Conservation (phyloP, 2,797 vertebrate genomes). For the Pseudochirops cupreus region DNA sequence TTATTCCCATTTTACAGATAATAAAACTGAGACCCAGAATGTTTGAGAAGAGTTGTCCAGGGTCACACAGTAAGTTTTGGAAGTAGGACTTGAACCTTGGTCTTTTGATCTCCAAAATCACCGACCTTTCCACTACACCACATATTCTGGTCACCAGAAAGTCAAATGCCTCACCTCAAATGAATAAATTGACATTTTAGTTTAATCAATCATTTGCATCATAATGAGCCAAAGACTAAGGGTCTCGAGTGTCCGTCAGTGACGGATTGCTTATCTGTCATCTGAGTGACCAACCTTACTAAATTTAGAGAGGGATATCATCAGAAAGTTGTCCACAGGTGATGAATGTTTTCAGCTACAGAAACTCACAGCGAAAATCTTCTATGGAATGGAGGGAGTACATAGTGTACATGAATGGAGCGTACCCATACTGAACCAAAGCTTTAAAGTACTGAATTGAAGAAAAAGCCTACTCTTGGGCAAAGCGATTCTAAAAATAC, state of each 20-base stretch:
- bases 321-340: neutral
- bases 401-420: neutral
- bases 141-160: neutral
- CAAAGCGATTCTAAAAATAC: constrained; percentile 24
- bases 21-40: neutral
- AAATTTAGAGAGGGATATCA: neutral
- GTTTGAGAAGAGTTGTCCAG: neutral
- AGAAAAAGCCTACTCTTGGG: neutral
- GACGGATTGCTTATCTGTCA: neutral
- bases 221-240: neutral
- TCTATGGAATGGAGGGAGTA: neutral
- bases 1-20: neutral
- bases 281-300: neutral
- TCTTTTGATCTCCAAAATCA: neutral
- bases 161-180: neutral
- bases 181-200: neutral
- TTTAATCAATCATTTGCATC: neutral
- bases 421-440: neutral
- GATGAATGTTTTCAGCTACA: neutral
- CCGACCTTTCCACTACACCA: neutral
- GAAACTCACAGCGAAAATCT: neutral
- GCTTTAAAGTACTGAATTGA: neutral
- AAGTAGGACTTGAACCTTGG: neutral
- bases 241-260: neutral
- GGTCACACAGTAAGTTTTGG: neutral